Evolutionary conservation across 2,888 invertebrate genomes (phyloP), one percentile per base, ranked within the genome.

Genomic region (Zygothrica quintamaculata): DNA sequence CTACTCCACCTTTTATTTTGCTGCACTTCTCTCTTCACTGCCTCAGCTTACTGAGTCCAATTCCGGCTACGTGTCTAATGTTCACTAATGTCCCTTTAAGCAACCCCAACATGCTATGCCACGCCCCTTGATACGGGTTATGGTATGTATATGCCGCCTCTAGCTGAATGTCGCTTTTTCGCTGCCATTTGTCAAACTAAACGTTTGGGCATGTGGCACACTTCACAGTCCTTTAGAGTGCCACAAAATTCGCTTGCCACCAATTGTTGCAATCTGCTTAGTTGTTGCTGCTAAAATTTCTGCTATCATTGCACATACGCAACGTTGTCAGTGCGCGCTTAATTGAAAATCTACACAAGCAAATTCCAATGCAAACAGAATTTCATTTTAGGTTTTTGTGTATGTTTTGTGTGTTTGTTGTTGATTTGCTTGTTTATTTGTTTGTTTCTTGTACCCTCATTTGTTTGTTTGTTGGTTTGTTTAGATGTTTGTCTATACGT

Each of bases 261-360:
- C 8, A 6, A 5, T 15, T 9, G 8, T 13, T 18, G 18, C 4
- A 8, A 25, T 29, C 40, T 51, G 37, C 66, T 66, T 61, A 51
- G 31, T 16, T 44, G 13, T 22, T 31, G 29, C 26, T 11, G 31
- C 18, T 25, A 34, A 48, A 62, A 46, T 66, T 69, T n/a, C n/a
- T 22, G 65, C 62, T 74, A 66, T 62, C 69, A 61, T 74, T 76
- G 80, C 80, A 72, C 80, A 80, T 80, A 77, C 77, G 74, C 78
- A 55, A 40, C 61, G 79, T 64, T 64, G 60, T 55, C 65, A 34
- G 60, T 55, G n/a, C 44, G 12, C 64, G 64, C 59, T 66, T 78
- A 78, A 78, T 78, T 78, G 77, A 80, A 78, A 79, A 77, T 62
- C 78, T 53, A 79, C 75, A 77, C 64, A 65, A 67, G 73, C 57